Conservation (phyloP, 92 coral and sea anemone genomes). For the Ricordea florida region DNA sequence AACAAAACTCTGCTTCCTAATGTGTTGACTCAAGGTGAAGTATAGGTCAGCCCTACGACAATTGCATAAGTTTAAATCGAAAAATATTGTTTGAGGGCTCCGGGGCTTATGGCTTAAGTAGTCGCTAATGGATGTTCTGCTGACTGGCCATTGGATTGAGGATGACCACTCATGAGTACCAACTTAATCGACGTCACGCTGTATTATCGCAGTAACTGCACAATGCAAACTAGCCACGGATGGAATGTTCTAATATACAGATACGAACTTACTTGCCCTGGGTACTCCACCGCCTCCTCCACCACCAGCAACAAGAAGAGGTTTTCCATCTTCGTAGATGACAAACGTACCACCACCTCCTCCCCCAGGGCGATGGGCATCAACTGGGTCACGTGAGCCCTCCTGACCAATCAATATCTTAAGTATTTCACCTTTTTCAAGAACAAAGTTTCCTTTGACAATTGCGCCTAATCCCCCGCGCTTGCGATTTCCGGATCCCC, state of each 20-base stretch:
- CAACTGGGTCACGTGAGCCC: slow-evolving; percentile 74
- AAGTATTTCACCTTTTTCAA: slow-evolving; percentile 71
- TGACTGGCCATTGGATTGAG: too few species aligned
- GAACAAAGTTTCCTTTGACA: slow-evolving; percentile 79
- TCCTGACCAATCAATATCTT: slow-evolving; percentile 91
- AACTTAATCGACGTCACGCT: too few species aligned
- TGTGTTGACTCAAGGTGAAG: too few species aligned
- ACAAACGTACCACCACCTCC: slow-evolving; percentile 99
- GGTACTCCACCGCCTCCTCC: slow-evolving; percentile 99
- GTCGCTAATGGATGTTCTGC: too few species aligned
- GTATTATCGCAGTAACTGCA: too few species aligned
- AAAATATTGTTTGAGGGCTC: too few species aligned
- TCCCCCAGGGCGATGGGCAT: slow-evolving; percentile 87
- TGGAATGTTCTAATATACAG: neutral
- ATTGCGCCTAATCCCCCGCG: slow-evolving; percentile 87
- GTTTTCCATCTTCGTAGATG: slow-evolving; percentile 69
- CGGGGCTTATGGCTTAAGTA: too few species aligned
- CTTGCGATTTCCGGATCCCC: slow-evolving; percentile 68
- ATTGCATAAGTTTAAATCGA: too few species aligned
- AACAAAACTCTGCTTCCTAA: too few species aligned
- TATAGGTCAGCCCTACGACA: too few species aligned
- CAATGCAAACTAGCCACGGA: too few species aligned
- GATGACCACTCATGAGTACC: too few species aligned
- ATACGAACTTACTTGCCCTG: slow-evolving; percentile 2
- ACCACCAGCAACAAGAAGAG: slow-evolving; percentile 91